These are phyloP conservation scores for Promerops cafer DNA, from an alignment of 2,113 vertebrate genomes.

Conservation along the genomic window DNA sequence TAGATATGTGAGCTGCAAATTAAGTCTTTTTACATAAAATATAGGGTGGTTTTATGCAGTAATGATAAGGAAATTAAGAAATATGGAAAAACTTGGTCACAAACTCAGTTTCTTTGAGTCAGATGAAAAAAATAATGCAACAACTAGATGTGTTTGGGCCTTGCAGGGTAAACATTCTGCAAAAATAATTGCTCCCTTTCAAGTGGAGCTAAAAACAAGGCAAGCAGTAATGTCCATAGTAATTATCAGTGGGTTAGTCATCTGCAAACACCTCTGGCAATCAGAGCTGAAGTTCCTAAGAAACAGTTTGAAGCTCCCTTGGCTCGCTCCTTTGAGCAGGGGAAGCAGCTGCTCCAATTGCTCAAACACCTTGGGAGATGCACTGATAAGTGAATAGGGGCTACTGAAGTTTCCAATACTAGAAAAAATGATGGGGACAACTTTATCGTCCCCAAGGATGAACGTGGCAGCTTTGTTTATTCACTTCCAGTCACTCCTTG, in stretches of 20 bases:
- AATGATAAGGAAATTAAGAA: not conserved
- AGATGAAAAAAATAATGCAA: not conserved
- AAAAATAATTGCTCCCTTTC: slow-evolving; percentile 37
- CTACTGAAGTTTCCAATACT: not conserved
- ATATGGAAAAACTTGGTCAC: not conserved
- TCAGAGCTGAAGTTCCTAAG: not conserved
- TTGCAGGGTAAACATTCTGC: slow-evolving; percentile 42
- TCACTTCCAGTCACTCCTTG: not conserved
- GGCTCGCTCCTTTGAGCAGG: not conserved
- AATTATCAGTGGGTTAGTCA: slow-evolving; percentile 41
- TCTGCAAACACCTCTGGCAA: slow-evolving; percentile 33
- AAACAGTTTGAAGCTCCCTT: not conserved
- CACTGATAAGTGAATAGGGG: not conserved
- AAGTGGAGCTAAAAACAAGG: not conserved
- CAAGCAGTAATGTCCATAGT: slow-evolving; percentile 7
- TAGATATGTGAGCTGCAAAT: not conserved
- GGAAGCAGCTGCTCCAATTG: not conserved
- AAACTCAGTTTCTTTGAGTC: not conserved
- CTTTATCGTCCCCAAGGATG: not conserved
- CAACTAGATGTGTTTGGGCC: not conserved
- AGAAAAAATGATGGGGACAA: not conserved
- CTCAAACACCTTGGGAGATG: not conserved
- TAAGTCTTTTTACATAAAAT: not conserved
- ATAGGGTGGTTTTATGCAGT: not conserved
- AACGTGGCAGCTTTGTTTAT: not conserved